Base-by-base conservation (phyloP, 2,113 vertebrate genomes). In the Platysteira castanea region DNA sequence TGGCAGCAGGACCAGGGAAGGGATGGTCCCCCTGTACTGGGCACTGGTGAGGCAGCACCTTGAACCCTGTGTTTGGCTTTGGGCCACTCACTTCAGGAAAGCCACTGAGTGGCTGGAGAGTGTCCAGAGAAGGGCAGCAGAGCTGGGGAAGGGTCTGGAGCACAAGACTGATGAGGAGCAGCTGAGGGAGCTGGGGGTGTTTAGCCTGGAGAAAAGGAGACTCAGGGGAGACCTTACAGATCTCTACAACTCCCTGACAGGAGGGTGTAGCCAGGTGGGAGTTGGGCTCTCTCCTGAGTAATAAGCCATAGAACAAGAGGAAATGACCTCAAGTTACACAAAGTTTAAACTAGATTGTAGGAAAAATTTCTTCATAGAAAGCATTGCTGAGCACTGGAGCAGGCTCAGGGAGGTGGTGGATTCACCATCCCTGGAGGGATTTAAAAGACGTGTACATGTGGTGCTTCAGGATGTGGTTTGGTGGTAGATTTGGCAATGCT, bases 21-120 rank as follows among this genome's bases (percentile, higher is more conserved):
- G 24, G 73, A n/a, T 6, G 26, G 50, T 44, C 37, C 33, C 27
- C 9, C 57, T 21, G 64, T 13, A 4, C 28, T 71, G 23, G 31
- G 37, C 56, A n/a, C 42, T 39, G 49, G 27, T 17, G 57, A n/a
- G 44, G 57, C 42, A 5, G 23, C 57, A 30, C 37, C 28, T 57
- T 3, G 7, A 64, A 15, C 52, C 30, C 37, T 26, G 31, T 14
- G 15, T 10, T 53, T 54, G 17, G 4, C 27, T 65, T 57, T 68
- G 78, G 47, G 47, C 47, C 8, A 4, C 11, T 84, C 37, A 17
- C 28, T 64, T 8, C 19, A 64, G 7, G 42, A 33, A 44, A 5
- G 42, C 4, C 23, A n/a, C 0, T 14, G 73, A n/a, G 22, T 1
- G 1, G 4, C 23, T 71, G 49, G 28, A 71, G 19, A 8, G 1